phyloP scores from a whole-genome alignment of 2,888 invertebrate genomes.

The Drosophila mimica region DNA sequence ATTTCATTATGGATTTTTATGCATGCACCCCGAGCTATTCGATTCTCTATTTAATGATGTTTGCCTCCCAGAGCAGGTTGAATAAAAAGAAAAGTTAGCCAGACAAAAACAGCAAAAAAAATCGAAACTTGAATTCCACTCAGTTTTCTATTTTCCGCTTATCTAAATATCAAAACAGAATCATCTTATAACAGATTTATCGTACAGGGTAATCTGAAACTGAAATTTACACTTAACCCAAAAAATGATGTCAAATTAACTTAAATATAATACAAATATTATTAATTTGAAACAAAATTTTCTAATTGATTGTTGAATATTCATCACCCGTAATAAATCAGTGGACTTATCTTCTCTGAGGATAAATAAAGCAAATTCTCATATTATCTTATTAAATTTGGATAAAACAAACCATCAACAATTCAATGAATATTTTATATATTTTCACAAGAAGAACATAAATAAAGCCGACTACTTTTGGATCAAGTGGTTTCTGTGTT shows the following conservation, averaged over 20 bases:
- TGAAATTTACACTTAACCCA: neutral
- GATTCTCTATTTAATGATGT: slow-evolving; percentile 5
- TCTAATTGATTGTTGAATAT: neutral
- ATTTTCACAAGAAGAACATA: neutral
- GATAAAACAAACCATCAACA: neutral
- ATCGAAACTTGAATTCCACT: neutral
- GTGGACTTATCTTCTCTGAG: neutral
- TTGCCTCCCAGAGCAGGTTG: slow-evolving; percentile 2
- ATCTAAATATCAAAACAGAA: neutral
- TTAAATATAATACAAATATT: neutral
- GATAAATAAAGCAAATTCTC: neutral
- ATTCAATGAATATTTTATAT: neutral
- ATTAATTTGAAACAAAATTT: neutral
- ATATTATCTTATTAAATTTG: neutral
- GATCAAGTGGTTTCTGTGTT: neutral
- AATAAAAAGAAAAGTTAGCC: neutral
- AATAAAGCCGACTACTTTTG: too few species aligned
- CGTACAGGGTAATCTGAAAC: neutral
- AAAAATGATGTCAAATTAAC: neutral
- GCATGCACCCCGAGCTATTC: slow-evolving; percentile 28
- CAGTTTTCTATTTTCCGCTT: neutral
- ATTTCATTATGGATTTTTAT: slow-evolving; percentile 69
- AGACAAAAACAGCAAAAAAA: neutral
- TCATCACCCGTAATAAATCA: neutral
- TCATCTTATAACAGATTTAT: neutral